These are phyloP conservation scores for Manis pentadactyla DNA, from an alignment of 2,797 vertebrate species.

Conservation along the genomic window DNA sequence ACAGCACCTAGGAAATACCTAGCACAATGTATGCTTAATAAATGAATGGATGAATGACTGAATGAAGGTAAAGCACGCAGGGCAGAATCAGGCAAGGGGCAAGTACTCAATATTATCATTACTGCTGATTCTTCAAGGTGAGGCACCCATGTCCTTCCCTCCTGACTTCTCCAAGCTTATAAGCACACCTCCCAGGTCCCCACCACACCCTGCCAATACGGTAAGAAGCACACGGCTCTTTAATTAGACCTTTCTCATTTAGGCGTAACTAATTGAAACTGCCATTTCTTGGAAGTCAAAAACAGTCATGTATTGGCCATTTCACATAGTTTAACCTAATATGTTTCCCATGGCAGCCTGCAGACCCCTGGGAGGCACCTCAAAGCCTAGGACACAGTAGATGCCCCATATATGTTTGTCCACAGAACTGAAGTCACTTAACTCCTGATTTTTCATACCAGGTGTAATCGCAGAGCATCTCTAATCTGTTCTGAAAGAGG, in stretches of 20 bases:
- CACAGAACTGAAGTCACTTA: not conserved
- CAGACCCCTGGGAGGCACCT: not conserved
- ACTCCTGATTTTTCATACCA: not conserved
- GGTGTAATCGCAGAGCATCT: not conserved
- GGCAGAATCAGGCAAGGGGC: not conserved
- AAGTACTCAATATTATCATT: not conserved
- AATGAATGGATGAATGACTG: not conserved
- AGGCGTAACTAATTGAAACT: slow-evolving; percentile 35
- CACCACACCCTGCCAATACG: not conserved
- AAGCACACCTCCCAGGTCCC: not conserved
- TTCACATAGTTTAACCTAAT: not conserved
- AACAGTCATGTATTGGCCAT: not conserved
- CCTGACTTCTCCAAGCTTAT: not conserved
- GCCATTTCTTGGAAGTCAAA: slow-evolving; percentile 22
- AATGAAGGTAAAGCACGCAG: not conserved
- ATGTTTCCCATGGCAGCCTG: not conserved
- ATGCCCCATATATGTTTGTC: not conserved
- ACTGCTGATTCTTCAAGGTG: not conserved
- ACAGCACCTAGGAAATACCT: not conserved
- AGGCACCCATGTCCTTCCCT: not conserved
- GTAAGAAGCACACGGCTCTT: slow-evolving; percentile 7
- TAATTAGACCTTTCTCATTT: slow-evolving; percentile 54
- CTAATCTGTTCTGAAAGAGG: not conserved
- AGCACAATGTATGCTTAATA: not conserved
- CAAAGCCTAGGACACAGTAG: no score